Conservation (phyloP, 2,888 invertebrate genomes). For the Tetranychus piercei region DNA sequence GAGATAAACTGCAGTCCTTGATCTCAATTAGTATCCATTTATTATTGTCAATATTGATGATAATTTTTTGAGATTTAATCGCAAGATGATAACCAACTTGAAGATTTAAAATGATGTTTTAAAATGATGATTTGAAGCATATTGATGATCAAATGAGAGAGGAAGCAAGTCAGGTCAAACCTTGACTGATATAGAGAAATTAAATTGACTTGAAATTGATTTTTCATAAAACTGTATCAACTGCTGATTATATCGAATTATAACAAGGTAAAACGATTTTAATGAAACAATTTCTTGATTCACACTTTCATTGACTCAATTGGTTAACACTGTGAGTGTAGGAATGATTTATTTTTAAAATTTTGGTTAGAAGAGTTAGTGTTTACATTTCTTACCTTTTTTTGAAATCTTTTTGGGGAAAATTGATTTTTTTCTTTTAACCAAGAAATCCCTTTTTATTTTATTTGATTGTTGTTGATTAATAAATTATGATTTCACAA, state of each 20-base stretch:
- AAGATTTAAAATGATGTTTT: background rate
- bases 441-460: background rate
- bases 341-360: background rate
- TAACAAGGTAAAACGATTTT: background rate
- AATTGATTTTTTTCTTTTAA: background rate
- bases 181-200: background rate
- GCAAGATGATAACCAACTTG: background rate
- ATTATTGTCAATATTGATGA: no score
- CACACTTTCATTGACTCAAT: no score
- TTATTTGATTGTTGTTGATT: background rate
- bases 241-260: background rate
- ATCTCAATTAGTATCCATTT: no score
- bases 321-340: no score
- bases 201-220: background rate
- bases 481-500: background rate
- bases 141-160: background rate
- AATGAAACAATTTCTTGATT: no score
- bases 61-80: no score
- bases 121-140: background rate
- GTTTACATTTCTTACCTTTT: background rate
- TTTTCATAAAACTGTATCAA: background rate
- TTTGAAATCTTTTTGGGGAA: background rate
- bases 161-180: background rate
- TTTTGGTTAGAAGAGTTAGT: background rate
- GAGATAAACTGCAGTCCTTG: no score